Evolutionary conservation across 2,113 vertebrate genomes (phyloP), one percentile per base, ranked within the genome.

Genomic region (Catagonus wagneri): DNA sequence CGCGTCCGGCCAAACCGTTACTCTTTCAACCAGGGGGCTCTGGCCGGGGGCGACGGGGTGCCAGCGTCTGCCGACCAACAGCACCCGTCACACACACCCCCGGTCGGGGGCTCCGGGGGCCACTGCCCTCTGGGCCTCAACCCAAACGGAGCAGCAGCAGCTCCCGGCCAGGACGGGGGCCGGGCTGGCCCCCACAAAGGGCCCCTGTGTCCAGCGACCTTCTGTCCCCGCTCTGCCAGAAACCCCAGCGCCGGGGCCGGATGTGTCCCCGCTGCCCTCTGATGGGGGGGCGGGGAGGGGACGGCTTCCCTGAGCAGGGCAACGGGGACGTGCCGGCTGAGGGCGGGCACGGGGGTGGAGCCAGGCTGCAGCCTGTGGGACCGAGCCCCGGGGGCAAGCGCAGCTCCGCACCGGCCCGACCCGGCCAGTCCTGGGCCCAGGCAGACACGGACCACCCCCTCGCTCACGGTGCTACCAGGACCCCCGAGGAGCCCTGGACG

Each of bases 151-250:
- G 32, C 5, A 2, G 68, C 27, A 52, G 1, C 0, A 6, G 90
- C 29, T 27, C 63, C 71, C 16, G 19, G 78, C 54, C 88, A 95
- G 39, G 36, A 44, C 54, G 89, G 60, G n/a, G 61, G 61, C 22
- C 36, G 20, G 36, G 58, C 15, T 11, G 39, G 97, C 97, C 96
- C 98, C 98, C 95, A 98, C 98, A 98, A 98, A 97, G 97, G 96
- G 76, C 92, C 85, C 98, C 98, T 98, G 98, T 98, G 98, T 95
- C 93, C 81, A 65, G 96, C 97, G 98, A 98, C 96, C 97, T 98
- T 98, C 96, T 92, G 91, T 98, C 98, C 98, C 97, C 96, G 98
- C 90, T 80, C 78, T 61, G 89, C 89, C 97, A 98, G 79, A 94
- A 74, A 76, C 97, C 97, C 96, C 93, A 96, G 96, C 71, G 75